Base-by-base conservation (phyloP, 2,113 vertebrate genomes). In the Nymphicus hollandicus region DNA sequence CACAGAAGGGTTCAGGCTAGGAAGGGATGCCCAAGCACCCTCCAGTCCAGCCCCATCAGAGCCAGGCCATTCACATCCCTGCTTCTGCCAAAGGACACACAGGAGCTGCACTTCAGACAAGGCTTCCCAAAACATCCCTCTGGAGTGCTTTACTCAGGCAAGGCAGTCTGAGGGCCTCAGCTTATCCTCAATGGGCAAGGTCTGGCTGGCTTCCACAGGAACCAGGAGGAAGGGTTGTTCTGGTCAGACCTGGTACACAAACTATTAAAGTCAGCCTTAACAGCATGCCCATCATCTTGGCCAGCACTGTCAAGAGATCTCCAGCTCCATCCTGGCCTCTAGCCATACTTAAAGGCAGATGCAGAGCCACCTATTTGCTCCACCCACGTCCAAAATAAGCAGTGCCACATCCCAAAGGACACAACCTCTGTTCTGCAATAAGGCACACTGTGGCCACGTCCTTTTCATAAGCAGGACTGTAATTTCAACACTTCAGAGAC, bases 361-460 rank as follows among this genome's bases (percentile, higher is more conserved):
- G 0, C 53, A 31, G 60, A 68, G 61, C 27, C 39, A 33, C 3
- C 2, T 0, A 0, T 49, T 61, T 55, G 66, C 53, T 79, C 73
- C 68, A 35, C 47, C 61, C 7, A 11, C 5, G 0, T 64, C 66
- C 81, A 56, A 80, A 74, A 44, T 8, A 12, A 73, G 58, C 50
- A n/a, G 9, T 16, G 23, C 56, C 71, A 44, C 7, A 0, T 68
- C 39, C 78, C 24, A 24, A 11, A 11, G 27, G 19, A 50, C 17
- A 20, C 28, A 18, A 13, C 23, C 13, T 55, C 64, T n/a, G n/a
- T 33, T 43, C 71, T 78, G 19, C 50, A 47, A 43, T 58, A 86
- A 43, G 46, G n/a, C 65, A 66, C 1, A 0, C 37, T 22, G 13
- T 0, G 0, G 16, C 61, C 71, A 39, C 1, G 0, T 50, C 64